These are phyloP conservation scores for Nymphalis polychloros DNA, from an alignment of 2,888 invertebrate genomes.

Conservation along the genomic window DNA sequence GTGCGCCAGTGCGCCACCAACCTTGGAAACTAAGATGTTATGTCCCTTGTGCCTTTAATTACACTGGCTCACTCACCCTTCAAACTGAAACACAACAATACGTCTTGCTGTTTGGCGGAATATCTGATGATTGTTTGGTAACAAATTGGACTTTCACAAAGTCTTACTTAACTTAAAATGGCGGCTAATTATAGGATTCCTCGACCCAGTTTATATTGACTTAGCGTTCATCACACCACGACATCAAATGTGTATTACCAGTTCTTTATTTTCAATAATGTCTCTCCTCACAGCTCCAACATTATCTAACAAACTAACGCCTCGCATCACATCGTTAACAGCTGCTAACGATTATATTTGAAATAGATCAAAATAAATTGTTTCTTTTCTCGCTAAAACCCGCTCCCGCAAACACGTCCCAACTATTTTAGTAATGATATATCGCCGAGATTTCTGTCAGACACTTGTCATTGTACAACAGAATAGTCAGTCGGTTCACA, in stretches of 20 bases:
- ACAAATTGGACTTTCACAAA: too few species aligned
- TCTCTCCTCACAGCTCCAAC: slow-evolving; percentile 1
- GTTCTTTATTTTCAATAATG: too few species aligned
- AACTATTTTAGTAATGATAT: slow-evolving; percentile 75
- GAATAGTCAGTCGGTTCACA: slow-evolving; percentile 40
- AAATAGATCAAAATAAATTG: slow-evolving; percentile 62
- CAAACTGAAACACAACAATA: too few species aligned
- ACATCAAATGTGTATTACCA: background rate
- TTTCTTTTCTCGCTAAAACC: slow-evolving; percentile 64
- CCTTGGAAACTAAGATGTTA: too few species aligned
- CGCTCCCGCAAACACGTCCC: slow-evolving; percentile 67
- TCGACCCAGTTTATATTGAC: too few species aligned
- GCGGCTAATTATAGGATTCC: too few species aligned
- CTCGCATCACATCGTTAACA: slow-evolving; percentile 38
- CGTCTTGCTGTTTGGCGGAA: too few species aligned
- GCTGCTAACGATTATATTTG: slow-evolving; percentile 55
- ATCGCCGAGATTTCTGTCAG: slow-evolving; percentile 59
- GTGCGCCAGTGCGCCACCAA: too few species aligned
- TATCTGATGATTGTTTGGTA: too few species aligned
- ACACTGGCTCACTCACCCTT: too few species aligned
- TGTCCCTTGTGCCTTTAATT: too few species aligned
- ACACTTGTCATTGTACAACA: slow-evolving; percentile 37
- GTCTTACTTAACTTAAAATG: too few species aligned
- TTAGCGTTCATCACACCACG: slow-evolving; percentile 3
- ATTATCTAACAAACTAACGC: slow-evolving; percentile 4